These are phyloP conservation scores for Gallinago solitaria DNA, from an alignment of 2,797 vertebrate species.

Conservation along the genomic window DNA sequence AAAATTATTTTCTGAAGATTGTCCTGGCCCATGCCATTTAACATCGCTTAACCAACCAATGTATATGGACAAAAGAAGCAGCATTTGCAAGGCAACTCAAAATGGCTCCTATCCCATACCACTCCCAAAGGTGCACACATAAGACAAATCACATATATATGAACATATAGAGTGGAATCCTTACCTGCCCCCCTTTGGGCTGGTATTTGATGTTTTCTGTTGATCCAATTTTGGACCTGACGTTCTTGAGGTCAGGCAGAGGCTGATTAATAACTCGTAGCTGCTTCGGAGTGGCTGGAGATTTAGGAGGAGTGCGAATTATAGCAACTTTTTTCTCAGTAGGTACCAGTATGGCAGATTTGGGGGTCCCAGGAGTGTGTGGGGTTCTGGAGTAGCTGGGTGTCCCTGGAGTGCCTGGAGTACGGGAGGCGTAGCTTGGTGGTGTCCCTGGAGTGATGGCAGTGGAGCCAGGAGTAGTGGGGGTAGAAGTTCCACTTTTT, in stretches of 20 bases:
- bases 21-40: not conserved
- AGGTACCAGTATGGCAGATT: slow-evolving; percentile 89
- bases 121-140: not conserved
- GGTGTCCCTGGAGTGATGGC: slow-evolving; percentile 93
- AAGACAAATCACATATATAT: not conserved
- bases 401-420: slow-evolving; percentile 90
- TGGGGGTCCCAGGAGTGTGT: slow-evolving; percentile 90
- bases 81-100: not conserved
- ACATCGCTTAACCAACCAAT: not conserved
- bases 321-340: slow-evolving; percentile 95
- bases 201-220: slow-evolving; percentile 92
- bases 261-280: slow-evolving; percentile 92
- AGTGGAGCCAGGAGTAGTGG: slow-evolving; percentile 92
- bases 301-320: slow-evolving; percentile 94
- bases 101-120: not conserved
- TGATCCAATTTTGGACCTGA: slow-evolving; percentile 94
- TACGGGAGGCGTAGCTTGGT: slow-evolving; percentile 92
- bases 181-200: slow-evolving; percentile 96
- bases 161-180: not conserved
- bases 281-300: slow-evolving; percentile 89
- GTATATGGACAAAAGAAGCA: not conserved
- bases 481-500: slow-evolving; percentile 92
- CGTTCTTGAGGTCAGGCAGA: slow-evolving; percentile 91
- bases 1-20: not conserved
- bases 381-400: slow-evolving; percentile 88